These are phyloP conservation scores for Heliornis fulica DNA, from an alignment of 2,113 vertebrate genomes.

Conservation along the genomic window DNA sequence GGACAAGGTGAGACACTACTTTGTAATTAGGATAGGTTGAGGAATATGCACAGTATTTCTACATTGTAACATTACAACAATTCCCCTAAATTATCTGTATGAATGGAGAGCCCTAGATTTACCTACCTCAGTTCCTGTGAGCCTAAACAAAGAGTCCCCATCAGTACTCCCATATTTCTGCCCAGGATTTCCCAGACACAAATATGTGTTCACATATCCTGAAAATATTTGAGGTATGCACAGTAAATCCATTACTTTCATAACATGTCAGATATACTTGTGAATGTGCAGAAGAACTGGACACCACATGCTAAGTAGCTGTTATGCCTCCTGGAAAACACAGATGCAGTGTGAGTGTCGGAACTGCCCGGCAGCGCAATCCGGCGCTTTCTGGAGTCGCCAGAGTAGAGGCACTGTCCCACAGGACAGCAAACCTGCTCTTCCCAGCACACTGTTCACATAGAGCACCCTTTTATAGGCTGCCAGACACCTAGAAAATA, in stretches of 20 bases:
- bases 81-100: background rate
- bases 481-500: accelerated
- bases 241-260: slow-evolving; percentile 33
- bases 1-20: background rate
- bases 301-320: background rate
- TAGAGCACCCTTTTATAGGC: accelerated
- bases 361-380: background rate
- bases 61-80: background rate
- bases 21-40: background rate
- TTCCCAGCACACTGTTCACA: background rate
- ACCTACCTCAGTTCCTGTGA: background rate
- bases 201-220: background rate
- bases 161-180: background rate
- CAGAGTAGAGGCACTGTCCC: accelerated
- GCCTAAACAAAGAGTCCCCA: background rate
- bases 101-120: background rate
- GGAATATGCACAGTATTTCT: background rate
- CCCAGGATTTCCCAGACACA: slow-evolving; percentile 23
- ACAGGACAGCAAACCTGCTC: background rate
- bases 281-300: slow-evolving; percentile 17
- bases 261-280: background rate
- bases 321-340: background rate
- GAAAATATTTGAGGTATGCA: slow-evolving; percentile 44
- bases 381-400: background rate
- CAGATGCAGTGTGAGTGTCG: background rate